phyloP scores from a whole-genome alignment of 2,797 vertebrate species.

The Acipenser transmontanus region DNA sequence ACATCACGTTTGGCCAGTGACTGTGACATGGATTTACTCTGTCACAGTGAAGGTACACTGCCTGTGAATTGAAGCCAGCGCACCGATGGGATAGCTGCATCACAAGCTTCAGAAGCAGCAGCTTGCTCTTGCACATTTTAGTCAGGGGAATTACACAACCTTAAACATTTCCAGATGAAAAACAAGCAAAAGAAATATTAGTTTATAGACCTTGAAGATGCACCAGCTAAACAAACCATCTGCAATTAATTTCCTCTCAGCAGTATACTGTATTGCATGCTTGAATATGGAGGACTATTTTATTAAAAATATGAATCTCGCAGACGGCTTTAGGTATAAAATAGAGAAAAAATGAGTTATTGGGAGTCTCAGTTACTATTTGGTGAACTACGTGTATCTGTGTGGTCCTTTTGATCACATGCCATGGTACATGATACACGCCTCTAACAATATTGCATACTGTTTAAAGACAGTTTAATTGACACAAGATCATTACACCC shows the following conservation, averaged over 20 bases:
- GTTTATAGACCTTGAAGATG: slow-evolving; percentile 12
- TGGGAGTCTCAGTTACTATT: background rate
- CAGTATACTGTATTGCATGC: background rate
- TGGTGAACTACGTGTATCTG: background rate
- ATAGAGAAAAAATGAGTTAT: background rate
- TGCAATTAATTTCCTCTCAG: background rate
- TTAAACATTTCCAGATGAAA: slow-evolving; percentile 8
- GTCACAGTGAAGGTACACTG: background rate
- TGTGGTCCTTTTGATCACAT: too few relatives aligned
- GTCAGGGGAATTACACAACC: slow-evolving; percentile 12
- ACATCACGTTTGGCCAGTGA: background rate
- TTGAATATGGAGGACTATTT: too few relatives aligned
- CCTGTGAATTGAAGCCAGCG: slow-evolving; percentile 2
- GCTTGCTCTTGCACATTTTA: background rate
- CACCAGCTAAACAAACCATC: slow-evolving; percentile 10
- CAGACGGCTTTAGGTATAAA: background rate
- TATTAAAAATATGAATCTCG: background rate
- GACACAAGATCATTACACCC: too few relatives aligned
- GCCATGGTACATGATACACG: too few relatives aligned
- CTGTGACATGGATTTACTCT: background rate
- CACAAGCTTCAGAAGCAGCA: slow-evolving; percentile 1
- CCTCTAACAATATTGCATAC: too few relatives aligned
- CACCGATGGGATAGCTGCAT: background rate
- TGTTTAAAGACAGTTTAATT: too few relatives aligned
- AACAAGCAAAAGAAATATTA: slow-evolving; percentile 9